phyloP scores from a whole-genome alignment of 2,113 vertebrate genomes.

The Felis chaus region DNA sequence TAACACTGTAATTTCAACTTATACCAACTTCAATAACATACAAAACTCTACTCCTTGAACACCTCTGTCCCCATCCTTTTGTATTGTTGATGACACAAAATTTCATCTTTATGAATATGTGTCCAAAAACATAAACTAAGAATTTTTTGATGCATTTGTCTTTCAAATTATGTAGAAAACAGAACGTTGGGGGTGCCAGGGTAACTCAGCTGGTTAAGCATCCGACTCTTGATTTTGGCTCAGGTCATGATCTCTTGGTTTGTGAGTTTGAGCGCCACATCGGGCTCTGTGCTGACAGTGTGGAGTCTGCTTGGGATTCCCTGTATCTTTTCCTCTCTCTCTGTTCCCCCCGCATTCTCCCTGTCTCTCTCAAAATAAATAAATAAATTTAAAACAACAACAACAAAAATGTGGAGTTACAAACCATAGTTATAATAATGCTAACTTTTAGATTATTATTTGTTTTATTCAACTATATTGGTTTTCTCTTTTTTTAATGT shows the following conservation, averaged over 20 bases:
- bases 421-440: background rate
- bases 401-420: background rate
- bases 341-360: too few relatives aligned
- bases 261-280: too few relatives aligned
- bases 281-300: too few relatives aligned
- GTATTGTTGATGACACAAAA: background rate
- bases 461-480: background rate
- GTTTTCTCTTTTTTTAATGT: background rate
- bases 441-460: background rate
- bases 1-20: background rate
- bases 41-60: background rate
- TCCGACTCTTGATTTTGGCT: too few relatives aligned
- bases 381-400: too few relatives aligned
- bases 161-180: background rate
- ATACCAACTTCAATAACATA: background rate
- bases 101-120: background rate
- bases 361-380: too few relatives aligned
- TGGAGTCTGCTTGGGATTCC: too few relatives aligned
- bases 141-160: background rate
- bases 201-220: too few relatives aligned
- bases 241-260: too few relatives aligned
- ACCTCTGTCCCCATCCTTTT: background rate
- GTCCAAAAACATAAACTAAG: background rate
- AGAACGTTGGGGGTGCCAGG: background rate
- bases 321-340: too few relatives aligned